Percentiles rank a stretch among this genome's conserved stretches.
phyloP scores from a whole-genome alignment of 2,797 vertebrate species.

The Champsocephalus gunnari region DNA sequence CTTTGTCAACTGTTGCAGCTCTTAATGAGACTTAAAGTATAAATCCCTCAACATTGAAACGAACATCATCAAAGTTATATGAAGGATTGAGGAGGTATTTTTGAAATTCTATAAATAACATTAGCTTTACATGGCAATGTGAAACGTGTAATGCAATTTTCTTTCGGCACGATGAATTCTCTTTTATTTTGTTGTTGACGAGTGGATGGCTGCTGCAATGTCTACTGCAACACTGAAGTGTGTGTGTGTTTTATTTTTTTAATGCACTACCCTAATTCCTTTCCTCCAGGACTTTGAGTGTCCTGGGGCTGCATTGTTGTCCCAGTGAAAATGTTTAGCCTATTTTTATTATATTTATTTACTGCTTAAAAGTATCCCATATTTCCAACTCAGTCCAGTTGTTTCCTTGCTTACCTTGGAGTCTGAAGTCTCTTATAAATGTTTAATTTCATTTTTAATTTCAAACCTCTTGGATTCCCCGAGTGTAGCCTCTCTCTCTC shows the following conservation, averaged over 20 bases:
- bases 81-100: neutral
- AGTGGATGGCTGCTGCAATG: constrained; percentile 56
- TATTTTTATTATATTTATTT: constrained; percentile 4
- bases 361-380: constrained; percentile 20
- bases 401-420: constrained; percentile 8
- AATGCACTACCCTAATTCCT: constrained; percentile 9
- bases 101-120: neutral
- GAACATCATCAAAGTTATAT: neutral
- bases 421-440: constrained; percentile 6
- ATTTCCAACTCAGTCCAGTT: constrained; percentile 6
- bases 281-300: constrained; percentile 2
- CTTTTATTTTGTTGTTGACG: constrained; percentile 39
- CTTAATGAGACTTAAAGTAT: neutral
- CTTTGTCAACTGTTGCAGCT: no score
- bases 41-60: neutral
- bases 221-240: constrained; percentile 43
- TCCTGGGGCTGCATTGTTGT: constrained; percentile 13
- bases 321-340: constrained; percentile 22
- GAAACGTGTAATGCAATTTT: constrained; percentile 27
- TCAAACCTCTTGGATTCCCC: constrained; percentile 12
- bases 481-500: neutral
- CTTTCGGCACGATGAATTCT: constrained; percentile 20
- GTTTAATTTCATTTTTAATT: neutral
- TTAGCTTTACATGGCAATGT: neutral
- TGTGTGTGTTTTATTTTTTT: no score